Evolutionary conservation across 2,113 vertebrate genomes (phyloP), one percentile per base, ranked within the genome.

Genomic region (Phylloscopus trochilus): DNA sequence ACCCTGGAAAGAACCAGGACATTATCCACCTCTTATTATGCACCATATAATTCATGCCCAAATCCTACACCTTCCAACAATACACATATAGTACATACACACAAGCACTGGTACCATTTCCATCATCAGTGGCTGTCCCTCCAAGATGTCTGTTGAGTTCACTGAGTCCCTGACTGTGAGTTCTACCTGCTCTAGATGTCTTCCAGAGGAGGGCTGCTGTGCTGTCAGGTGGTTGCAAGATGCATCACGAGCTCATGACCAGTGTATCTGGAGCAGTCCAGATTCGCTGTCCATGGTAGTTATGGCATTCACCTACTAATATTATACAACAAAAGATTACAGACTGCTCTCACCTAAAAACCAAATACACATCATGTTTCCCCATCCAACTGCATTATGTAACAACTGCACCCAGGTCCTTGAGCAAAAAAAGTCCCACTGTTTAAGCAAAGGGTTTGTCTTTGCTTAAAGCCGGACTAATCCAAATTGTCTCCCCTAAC

Each of bases 191-290:
- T 62, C 35, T 39, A 24, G 24, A 58, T 26, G 2, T 7, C 16
- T 41, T 31, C 26, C 35, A 58, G 60, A 3, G 60, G 19, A 43
- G 20, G 43, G 51, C 19, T 56, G 24, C 6, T 24, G 24, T 24
- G 24, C 24, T 58, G 9, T 9, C 12, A 20, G 30, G 30, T 23
- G 12, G 8, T 4, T 58, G 15, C 24, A 20, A 58, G 24, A 30
- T 85, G 83, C 20, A 41, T 26, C 20, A 30, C 0, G 0, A 49
- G 35, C 8, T 58, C 43, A 43, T 16, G 30, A 35, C 13, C 2
- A 1, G 60, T 56, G 9, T 30, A 20, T 26, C 30, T 56, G 51
- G 30, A 66, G 51, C 49, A 56, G 15, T 47, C 60, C n/a, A 23
- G 39, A 23, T 30, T 30, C 23, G 28, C 6, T 20, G 6, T 8